Evolutionary conservation across 2,797 vertebrate genomes (phyloP).

Genomic region (Diceros bicornis): DNA sequence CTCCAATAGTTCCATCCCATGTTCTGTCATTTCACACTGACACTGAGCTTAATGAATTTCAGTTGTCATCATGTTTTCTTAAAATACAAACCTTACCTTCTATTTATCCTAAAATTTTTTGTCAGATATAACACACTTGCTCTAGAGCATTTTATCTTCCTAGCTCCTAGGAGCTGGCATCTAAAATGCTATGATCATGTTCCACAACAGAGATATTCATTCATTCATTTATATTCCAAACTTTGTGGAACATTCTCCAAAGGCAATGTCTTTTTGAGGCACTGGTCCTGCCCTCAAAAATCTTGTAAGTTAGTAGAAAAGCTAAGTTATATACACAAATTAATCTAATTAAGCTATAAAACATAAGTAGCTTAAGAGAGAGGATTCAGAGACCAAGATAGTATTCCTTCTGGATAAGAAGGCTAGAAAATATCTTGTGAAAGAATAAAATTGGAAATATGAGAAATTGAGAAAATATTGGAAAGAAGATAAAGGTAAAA

Average conservation of each 20-base stretch:
- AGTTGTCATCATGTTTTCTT: neutral
- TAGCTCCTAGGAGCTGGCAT: neutral
- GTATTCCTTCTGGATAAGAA: neutral
- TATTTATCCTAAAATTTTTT: slow-evolving; percentile 49
- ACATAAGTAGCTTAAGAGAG: neutral
- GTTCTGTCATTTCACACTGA: slow-evolving; percentile 34
- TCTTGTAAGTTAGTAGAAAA: neutral
- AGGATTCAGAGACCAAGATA: neutral
- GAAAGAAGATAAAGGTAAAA: slow-evolving; percentile 10
- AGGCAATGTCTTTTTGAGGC: neutral
- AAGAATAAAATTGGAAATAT: slow-evolving; percentile 12
- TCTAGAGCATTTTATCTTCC: slow-evolving; percentile 13
- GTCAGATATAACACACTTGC: neutral
- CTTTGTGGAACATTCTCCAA: neutral
- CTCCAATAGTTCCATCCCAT: neutral
- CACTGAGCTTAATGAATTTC: slow-evolving; percentile 13
- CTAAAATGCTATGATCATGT: neutral
- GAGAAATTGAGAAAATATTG: neutral
- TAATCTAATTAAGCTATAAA: neutral
- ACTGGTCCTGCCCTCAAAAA: neutral
- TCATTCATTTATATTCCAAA: neutral
- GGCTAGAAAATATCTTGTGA: neutral
- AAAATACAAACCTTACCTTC: slow-evolving; percentile 42
- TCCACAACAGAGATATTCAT: neutral
- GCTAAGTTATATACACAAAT: neutral